Conservation (phyloP, 2,888 invertebrate genomes). For the Pollenia angustigena region DNA sequence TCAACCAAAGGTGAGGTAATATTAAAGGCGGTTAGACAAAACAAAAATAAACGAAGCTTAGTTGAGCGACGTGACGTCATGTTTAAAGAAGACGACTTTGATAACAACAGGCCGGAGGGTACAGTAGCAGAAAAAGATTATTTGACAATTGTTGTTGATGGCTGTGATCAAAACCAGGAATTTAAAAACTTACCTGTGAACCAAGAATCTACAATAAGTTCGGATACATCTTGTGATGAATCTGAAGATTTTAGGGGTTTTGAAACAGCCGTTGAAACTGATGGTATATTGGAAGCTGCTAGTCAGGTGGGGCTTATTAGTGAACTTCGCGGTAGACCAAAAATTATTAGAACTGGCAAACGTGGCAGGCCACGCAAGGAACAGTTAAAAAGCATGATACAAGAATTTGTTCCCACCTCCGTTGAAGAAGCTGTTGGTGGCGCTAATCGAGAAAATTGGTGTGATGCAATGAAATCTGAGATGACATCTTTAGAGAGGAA, state of each 20-base stretch:
- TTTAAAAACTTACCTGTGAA: no score
- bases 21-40: conserved; percentile 22
- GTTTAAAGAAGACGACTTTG: no score
- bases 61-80: no score
- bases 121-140: no score
- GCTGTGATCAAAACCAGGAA: no score
- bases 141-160: no score
- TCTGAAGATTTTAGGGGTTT: conserved; percentile 13
- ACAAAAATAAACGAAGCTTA: no score
- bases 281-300: no score
- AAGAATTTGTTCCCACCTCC: neutral
- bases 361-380: conserved; percentile 19
- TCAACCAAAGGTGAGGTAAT: conserved; percentile 36
- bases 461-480: conserved; percentile 21
- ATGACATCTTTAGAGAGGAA: conserved; percentile 8
- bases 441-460: neutral
- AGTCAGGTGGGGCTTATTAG: neutral
- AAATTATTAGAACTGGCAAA: neutral
- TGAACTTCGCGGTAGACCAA: neutral
- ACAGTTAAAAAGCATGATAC: neutral
- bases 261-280: neutral
- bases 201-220: no score
- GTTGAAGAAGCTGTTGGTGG: conserved; percentile 8
- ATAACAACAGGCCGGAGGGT: no score
- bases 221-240: neutral